Base-by-base conservation (phyloP, 2,797 vertebrate species). In the Perdix hodgsoniae region DNA sequence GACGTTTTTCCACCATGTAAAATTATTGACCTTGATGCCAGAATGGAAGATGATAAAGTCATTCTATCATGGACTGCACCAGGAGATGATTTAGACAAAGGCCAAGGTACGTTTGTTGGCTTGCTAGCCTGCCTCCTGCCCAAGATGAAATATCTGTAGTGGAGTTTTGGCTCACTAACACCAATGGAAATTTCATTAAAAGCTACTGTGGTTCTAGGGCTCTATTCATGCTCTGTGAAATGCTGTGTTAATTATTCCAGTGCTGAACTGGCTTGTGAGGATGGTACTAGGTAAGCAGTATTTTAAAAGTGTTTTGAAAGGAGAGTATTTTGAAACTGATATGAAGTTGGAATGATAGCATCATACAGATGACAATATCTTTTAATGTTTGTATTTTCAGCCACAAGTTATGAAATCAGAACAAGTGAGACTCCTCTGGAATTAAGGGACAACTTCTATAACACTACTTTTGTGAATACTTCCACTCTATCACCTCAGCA, bases 31-130 rank as follows among this genome's bases (percentile, higher is more conserved):
- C 95, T 98, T 65, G 92, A 91, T 60, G 97, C 96, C 40, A 71
- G 84, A 65, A 81, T 86, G 72, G 75, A 87, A 33, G 92, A 94
- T 64, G 88, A 97, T 35, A 54, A 78, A 15, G 88, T 98, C 59
- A 27, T 86, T 82, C 95, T 98, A 35, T 97, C 67, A 17, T 97
- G 97, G 97, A 98, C 97, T 24, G 97, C 97, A 40, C 96, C 97
- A 37, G 98, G 97, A 73, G 97, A 93, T 29, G 85, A 97, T 74
- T 97, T 95, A 15, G 97, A 98, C 60, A 81, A 95, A n/a, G 97
- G 97, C 16, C 95, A 90, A 87, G 97, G 97, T 98, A 97, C 37
- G 83, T 81, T 76, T 83, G 9, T 56, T 57, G 40, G 14, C 26
- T 61, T 90, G 39, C 49, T 72, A 56, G 40, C 17, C 57, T 67